Conservation (phyloP, 2,797 vertebrate species). For the Iguana delicatissima region DNA sequence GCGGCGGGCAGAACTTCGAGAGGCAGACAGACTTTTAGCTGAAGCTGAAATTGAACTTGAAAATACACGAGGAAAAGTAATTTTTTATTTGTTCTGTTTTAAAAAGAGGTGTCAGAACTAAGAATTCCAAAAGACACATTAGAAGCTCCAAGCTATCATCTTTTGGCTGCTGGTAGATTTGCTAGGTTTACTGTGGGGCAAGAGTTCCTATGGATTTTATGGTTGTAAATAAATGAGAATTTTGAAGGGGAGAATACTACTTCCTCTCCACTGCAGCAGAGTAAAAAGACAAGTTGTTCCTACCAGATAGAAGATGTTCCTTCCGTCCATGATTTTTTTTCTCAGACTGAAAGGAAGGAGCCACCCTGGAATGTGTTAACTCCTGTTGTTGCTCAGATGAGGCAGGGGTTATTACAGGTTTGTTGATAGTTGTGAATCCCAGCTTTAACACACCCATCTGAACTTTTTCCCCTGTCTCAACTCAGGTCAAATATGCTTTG, state of each 20-base stretch:
- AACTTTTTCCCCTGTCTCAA: too few species aligned
- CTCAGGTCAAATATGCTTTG: too few species aligned
- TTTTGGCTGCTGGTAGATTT: neutral
- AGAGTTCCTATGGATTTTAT: neutral
- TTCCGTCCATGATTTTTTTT: neutral
- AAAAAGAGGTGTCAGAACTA: neutral
- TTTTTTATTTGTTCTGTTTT: conserved; percentile 63
- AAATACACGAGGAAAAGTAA: conserved; percentile 81
- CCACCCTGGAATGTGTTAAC: too few species aligned
- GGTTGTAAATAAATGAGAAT: neutral
- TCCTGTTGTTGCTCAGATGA: too few species aligned
- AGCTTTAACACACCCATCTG: too few species aligned
- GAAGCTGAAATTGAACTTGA: conserved; percentile 86
- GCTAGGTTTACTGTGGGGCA: neutral
- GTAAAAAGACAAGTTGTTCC: neutral
- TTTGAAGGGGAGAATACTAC: neutral
- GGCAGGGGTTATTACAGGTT: too few species aligned
- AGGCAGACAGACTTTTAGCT: conserved; percentile 86
- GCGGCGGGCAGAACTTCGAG: conserved; percentile 87
- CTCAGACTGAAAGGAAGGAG: too few species aligned
- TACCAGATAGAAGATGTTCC: too few species aligned
- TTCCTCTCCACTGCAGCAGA: neutral
- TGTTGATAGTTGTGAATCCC: too few species aligned
- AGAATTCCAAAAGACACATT: neutral
- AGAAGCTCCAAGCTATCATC: neutral